Evolutionary conservation across 1,140 invertebrate species (phyloP).

Genomic region (Drosophila orena): DNA sequence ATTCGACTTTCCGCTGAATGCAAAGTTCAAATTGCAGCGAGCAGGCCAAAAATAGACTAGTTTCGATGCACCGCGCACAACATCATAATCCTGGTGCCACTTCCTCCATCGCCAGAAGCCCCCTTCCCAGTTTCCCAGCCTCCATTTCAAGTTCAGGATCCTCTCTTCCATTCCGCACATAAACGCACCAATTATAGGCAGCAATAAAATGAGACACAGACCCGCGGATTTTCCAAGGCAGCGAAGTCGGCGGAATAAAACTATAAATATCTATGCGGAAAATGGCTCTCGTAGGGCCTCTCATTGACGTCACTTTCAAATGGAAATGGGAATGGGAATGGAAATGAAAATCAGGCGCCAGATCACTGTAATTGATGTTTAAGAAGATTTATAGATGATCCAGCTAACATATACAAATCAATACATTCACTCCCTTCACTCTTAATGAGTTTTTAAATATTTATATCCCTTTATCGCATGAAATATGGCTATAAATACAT

Average conservation of each 20-base stretch:
- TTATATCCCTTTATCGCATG: not conserved
- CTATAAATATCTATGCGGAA: conserved; percentile 54
- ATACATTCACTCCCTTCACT: not conserved
- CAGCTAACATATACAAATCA: conserved; percentile 1
- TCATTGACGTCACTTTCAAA: conserved; percentile 72
- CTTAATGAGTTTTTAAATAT: conserved; percentile 3
- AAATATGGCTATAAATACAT: not conserved
- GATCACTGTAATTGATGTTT: conserved; percentile 11
- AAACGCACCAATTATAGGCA: conserved; percentile 79
- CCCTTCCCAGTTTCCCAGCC: conserved; percentile 6
- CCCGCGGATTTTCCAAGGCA: conserved; percentile 53
- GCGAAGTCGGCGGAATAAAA: conserved; percentile 16
- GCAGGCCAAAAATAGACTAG: conserved; percentile 69
- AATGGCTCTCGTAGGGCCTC: conserved; percentile 50
- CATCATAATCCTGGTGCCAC: conserved; percentile 68
- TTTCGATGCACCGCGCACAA: conserved; percentile 43
- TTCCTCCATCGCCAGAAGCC: conserved; percentile 1
- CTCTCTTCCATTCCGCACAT: conserved; percentile 23
- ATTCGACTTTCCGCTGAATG: conserved; percentile 26
- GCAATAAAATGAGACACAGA: conserved; percentile 64
- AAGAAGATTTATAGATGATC: conserved; percentile 18
- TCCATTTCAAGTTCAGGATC: conserved; percentile 73
- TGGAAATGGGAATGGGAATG: conserved; percentile 35
- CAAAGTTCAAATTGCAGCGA: conserved; percentile 66
- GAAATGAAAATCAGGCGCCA: conserved; percentile 30